Percentiles rank a stretch among this genome's conserved stretches.
phyloP scores from a whole-genome alignment of 2,888 invertebrate genomes.

The Mythimna impura region DNA sequence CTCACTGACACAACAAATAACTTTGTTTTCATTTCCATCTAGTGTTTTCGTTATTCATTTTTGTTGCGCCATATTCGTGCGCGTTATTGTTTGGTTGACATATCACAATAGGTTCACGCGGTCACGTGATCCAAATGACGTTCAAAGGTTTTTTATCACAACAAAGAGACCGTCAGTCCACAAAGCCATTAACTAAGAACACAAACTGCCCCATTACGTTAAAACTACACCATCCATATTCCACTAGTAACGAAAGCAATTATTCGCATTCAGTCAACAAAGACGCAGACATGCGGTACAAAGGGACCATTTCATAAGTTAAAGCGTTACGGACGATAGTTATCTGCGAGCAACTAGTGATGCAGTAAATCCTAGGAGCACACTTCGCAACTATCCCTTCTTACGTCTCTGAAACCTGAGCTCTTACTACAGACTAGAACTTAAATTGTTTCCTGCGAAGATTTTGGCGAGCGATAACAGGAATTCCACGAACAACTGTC shows the following conservation, averaged over 20 bases:
- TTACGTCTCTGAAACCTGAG: conserved; percentile 74
- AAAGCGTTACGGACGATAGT: conserved; percentile 83
- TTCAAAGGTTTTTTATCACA: conserved; percentile 75
- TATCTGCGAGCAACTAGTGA: conserved; percentile 87
- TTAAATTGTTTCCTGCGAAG: conserved; percentile 74
- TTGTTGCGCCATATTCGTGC: conserved; percentile 44
- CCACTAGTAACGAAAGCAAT: conserved; percentile 82
- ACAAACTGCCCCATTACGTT: conserved; percentile 83
- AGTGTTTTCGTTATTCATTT: conserved; percentile 56
- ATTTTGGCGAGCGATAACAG: conserved; percentile 68
- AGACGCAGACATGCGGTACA: conserved; percentile 77
- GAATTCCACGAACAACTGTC: conserved; percentile 60
- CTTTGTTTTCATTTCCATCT: conserved; percentile 64
- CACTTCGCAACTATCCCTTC: conserved; percentile 81
- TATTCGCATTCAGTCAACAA: conserved; percentile 84
- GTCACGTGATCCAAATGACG: conserved; percentile 65
- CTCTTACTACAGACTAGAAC: conserved; percentile 74
- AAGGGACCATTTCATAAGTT: conserved; percentile 87
- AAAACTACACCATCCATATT: conserved; percentile 83
- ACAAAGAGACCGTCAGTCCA: conserved; percentile 75
- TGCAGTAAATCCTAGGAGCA: conserved; percentile 85
- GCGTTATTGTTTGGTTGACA: conserved; percentile 45
- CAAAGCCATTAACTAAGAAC: conserved; percentile 84
- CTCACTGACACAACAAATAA: conserved; percentile 68
- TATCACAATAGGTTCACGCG: conserved; percentile 43